Evolutionary conservation across 2,888 invertebrate species (phyloP).

Genomic region (Mythimna pallens): DNA sequence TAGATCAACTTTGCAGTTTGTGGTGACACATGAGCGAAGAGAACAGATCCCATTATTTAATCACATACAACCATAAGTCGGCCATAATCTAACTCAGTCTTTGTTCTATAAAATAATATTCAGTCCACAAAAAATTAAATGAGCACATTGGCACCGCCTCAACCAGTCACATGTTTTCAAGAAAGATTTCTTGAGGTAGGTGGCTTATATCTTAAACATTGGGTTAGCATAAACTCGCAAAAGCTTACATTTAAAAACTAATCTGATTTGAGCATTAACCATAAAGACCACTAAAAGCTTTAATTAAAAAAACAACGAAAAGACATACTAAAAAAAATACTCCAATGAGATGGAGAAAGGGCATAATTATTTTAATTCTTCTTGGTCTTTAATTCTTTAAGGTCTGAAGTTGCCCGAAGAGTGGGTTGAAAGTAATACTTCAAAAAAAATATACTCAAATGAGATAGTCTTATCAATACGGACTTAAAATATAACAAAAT

Average conservation of each 20-base stretch:
- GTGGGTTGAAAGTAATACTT: too few relatives aligned
- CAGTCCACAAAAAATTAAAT: constrained; percentile 13
- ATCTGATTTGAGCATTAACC: constrained; percentile 18
- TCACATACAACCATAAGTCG: constrained; percentile 27
- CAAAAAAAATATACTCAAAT: constrained; percentile 10
- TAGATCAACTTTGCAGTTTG: too few relatives aligned
- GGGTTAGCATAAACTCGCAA: constrained; percentile 19
- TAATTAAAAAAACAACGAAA: too few relatives aligned
- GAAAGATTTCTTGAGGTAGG: not conserved
- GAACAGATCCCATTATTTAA: not conserved
- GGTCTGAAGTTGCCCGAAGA: too few relatives aligned
- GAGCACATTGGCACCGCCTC: not conserved
- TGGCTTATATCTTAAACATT: not conserved
- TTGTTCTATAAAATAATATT: constrained; percentile 8
- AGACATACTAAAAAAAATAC: not conserved
- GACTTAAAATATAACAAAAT: constrained; percentile 11
- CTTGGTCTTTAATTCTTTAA: too few relatives aligned
- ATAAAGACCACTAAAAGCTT: not conserved
- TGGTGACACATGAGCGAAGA: too few relatives aligned
- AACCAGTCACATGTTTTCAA: not conserved
- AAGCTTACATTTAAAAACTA: not conserved
- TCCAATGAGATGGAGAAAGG: not conserved
- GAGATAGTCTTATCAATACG: constrained; percentile 5
- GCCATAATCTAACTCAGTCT: constrained; percentile 15
- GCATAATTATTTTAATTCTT: too few relatives aligned